Evolutionary conservation across 2,113 vertebrate genomes (phyloP), one percentile per base, ranked within the genome.

Genomic region (Seriola quinqueradiata): DNA sequence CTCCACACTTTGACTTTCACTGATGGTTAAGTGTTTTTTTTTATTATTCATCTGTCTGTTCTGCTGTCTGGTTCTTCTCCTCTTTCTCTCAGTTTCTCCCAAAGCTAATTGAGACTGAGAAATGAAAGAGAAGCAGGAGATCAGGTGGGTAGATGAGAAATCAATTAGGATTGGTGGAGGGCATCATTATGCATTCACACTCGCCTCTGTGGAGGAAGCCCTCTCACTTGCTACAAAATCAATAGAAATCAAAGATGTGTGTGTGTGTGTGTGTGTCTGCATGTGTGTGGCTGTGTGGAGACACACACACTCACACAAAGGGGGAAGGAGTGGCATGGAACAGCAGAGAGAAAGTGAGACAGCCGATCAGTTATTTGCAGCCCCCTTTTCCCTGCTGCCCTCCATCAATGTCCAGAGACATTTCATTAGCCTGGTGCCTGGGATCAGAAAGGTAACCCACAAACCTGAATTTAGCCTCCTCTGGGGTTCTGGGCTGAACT

Each of bases 111-210:
- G 57, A 85, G 81, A 82, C 77, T 13, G 79, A 83, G 82, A 91
- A 77, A 77, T 73, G 82, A 91, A 86, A 87, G 86, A 84, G 66
- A 77, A 83, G 63, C 79, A 40, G 57, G 67, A 83, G 83, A 92
- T 92, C 84, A 88, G 88, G 74, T 87, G 92, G 87, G 84, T 72
- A 81, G 89, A 92, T 92, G 92, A 95, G 89, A 92, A 96, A 95
- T 95, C 92, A 94, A 94, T 95, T 94, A 93, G 91, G 88, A 70
- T 70, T 28, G 58, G 80, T 82, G 76, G 75, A 92, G 90, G 90
- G 91, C 92, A 75, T 92, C 78, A 91, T 89, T 91, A 90, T 85
- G 79, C 87, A 87, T 94, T 84, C 91, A 81, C 69, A 76, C 63
- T 38, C 72, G 85, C 34, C 78, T 81, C 81, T 75, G 69, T 54